Evolutionary conservation across 23 tunicate species (phyloP), one percentile per base, ranked within the genome.

Genomic region (Halocynthia roretzi): DNA sequence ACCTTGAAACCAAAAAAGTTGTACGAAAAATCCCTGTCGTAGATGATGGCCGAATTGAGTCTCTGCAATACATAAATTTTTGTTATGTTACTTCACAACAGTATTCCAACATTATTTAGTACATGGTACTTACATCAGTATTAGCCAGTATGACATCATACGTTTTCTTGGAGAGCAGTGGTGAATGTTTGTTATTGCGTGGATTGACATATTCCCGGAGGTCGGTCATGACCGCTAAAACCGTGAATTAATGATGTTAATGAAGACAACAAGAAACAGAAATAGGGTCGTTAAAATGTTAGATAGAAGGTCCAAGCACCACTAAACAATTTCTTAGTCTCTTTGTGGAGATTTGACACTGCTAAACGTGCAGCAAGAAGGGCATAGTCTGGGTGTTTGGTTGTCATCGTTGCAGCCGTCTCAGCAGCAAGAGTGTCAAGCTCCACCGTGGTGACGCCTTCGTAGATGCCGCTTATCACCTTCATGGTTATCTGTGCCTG

Each of bases 331-430:
- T 96, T 96, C 48, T 85, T 90, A 15, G 99, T 96, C 65, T 96
- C 99, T 70, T 96, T 96, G 83, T 96, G 99, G 7, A 96, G 77
- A 74, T 96, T 96, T n/a, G 96, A 89, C 9, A 96, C 89, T 15
- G 93, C 96, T 22, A 96, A 75, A n/a, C 99, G 85, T 6, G 99
- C 99, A 66, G 99, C 99, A 67, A 96, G 93, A 69, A 96, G 81
- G 0, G 99, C 99, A 80, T 96, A 96, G 67, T 96, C 99, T n/a
- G 99, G 99, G 58, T 96, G 99, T 17, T 80, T 85, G n/a, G 96
- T 92, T 9, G 99, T 90, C 99, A 96, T 77, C 22, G 95, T 96
- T 7, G 99, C 99, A 56, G 99, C 96, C 5, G 99, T 96, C 72
- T 96, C 99, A 7, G 99, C 99, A 31, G 99, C 96, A 6, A 96